A percentile compares a stretch with the other conserved stretches of the same genome.
phyloP scores from a whole-genome alignment of 2,888 invertebrate genomes.

The Drosophila atroscutellata region DNA sequence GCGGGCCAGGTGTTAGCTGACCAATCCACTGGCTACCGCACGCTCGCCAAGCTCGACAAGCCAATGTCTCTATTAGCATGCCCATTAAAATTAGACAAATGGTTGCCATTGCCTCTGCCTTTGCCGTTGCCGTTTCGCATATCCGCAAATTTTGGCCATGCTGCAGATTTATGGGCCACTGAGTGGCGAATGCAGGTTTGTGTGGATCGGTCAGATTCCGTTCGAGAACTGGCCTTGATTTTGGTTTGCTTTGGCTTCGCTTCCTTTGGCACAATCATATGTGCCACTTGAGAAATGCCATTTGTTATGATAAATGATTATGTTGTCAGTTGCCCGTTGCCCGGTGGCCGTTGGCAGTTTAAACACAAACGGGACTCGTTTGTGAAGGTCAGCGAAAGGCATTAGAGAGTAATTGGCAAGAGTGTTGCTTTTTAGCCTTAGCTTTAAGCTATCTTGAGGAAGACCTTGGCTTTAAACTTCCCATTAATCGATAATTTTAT shows the following conservation, averaged over 20 bases:
- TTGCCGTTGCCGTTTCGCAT: conserved; percentile 64
- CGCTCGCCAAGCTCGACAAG: conserved; percentile 29
- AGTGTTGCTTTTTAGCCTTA: conserved; percentile 4
- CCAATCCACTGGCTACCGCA: conserved; percentile 45
- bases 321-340: conserved; percentile 49
- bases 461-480: conserved; percentile 26
- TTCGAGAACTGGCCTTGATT: conserved; percentile 40
- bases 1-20: conserved; percentile 69
- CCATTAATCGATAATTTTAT: conserved; percentile 33
- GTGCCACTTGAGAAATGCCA: conserved; percentile 75
- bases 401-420: conserved; percentile 51
- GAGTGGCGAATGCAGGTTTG: conserved; percentile 30
- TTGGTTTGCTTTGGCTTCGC: conserved; percentile 15
- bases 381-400: conserved; percentile 71
- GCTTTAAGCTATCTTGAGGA: conserved; percentile 42
- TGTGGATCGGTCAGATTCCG: conserved; percentile 25
- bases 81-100: conserved; percentile 82
- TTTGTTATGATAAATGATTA: conserved; percentile 79
- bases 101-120: conserved; percentile 62
- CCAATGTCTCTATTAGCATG: conserved; percentile 81
- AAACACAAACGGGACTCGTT: conserved; percentile 27
- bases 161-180: conserved; percentile 69
- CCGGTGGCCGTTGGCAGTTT: conserved; percentile 29
- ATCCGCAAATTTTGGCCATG: conserved; percentile 64
- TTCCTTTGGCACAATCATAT: conserved; percentile 67